Conservation (phyloP, 2,888 invertebrate species). For the Isotomurus palustris region DNA sequence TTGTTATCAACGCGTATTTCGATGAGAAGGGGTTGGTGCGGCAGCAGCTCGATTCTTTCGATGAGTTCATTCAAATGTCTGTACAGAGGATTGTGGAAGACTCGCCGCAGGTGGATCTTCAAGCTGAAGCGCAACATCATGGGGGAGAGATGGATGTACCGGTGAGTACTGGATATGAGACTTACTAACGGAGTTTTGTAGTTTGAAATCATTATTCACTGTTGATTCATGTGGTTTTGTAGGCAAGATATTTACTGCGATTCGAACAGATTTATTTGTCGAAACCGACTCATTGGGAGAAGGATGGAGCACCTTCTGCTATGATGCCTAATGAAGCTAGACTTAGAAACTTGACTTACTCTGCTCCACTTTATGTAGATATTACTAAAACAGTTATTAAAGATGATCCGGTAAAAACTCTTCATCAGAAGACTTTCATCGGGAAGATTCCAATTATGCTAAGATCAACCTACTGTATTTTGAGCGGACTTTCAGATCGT, state of each 20-base stretch:
- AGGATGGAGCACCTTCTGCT: conserved; percentile 97
- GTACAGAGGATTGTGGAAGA: conserved; percentile 99
- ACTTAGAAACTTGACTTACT: conserved; percentile 92
- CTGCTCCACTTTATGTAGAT: conserved; percentile 97
- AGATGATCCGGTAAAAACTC: conserved; percentile 78
- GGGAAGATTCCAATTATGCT: conserved; percentile 99
- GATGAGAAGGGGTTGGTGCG: conserved; percentile 99
- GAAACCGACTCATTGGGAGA: conserved; percentile 99
- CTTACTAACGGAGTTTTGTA: background rate
- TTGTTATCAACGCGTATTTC: conserved; percentile 99
- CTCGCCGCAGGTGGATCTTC: conserved; percentile 94
- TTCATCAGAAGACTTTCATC: conserved; percentile 66
- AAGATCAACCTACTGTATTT: conserved; percentile 91
- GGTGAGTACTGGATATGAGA: conserved; percentile 49
- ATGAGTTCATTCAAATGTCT: conserved; percentile 99
- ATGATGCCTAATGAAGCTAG: conserved; percentile 99
- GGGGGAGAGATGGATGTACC: conserved; percentile 88
- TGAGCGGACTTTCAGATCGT: conserved; percentile 92
- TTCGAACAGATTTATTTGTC: conserved; percentile 99
- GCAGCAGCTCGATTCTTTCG: conserved; percentile 98
- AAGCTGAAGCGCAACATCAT: conserved; percentile 94
- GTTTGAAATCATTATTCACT: background rate
- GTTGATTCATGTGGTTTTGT: conserved; percentile 40
- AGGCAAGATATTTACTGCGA: conserved; percentile 84
- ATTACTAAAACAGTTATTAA: conserved; percentile 93